phyloP scores from a whole-genome alignment of 1,140 invertebrate genomes.

The Mizuhopecten yessoensis region DNA sequence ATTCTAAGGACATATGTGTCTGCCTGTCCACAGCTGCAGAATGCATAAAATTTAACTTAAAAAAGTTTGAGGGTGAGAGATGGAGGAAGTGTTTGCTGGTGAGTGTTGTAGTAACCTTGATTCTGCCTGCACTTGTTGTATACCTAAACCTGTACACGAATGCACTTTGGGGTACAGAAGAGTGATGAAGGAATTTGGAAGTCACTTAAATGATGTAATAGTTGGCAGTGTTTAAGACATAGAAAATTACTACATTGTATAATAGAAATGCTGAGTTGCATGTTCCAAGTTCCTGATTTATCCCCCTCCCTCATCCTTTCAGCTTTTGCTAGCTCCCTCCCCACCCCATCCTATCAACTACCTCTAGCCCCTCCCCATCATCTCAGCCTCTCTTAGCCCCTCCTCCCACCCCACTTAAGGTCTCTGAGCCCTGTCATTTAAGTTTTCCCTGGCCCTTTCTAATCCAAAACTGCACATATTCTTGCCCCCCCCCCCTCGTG shows the following conservation, averaged over 20 bases:
- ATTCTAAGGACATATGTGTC: background rate
- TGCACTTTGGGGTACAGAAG: background rate
- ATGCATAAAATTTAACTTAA: background rate
- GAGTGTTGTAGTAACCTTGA: slow-evolving; percentile 18
- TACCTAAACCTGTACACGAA: background rate
- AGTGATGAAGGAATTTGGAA: slow-evolving; percentile 26
- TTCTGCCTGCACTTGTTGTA: slow-evolving; percentile 25
- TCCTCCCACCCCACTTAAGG: too few species aligned
- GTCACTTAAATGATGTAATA: background rate
- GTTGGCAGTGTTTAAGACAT: background rate
- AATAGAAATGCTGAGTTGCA: slow-evolving; percentile 36
- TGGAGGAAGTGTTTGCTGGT: background rate
- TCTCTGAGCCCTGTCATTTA: too few species aligned
- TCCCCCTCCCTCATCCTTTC: background rate
- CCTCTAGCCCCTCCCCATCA: too few species aligned
- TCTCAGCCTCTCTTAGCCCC: too few species aligned
- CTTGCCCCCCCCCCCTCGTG: too few species aligned
- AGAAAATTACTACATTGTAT: slow-evolving; percentile 34
- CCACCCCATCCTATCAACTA: background rate
- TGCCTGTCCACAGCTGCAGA: slow-evolving; percentile 15
- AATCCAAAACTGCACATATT: too few species aligned
- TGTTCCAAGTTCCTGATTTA: background rate
- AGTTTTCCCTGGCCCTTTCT: too few species aligned
- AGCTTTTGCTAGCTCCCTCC: slow-evolving; percentile 4
- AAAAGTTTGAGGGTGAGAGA: background rate